Conservation (phyloP, 2,113 vertebrate genomes). For the human region GRCh38 chr1:109265001-109265500, state of each 20-base stretch:
- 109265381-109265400: background rate
- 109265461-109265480: background rate
- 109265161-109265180: background rate
- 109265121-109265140: background rate
- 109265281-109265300: slow-evolving; percentile 95
- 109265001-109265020: slow-evolving; percentile 90
- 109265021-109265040: background rate
- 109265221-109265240: slow-evolving; percentile 95
- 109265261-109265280: slow-evolving; percentile 95
- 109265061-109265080: background rate
- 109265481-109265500: background rate
- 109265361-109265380: too few species aligned
- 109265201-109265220: slow-evolving; percentile 96
- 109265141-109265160: background rate
- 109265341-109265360: background rate
- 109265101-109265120: background rate
- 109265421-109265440: background rate
- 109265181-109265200: slow-evolving; percentile 87
- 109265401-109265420: background rate
- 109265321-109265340: background rate
- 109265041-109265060: background rate
- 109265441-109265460: background rate
- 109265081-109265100: background rate
- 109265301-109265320: slow-evolving; percentile 93
- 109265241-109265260: slow-evolving; percentile 91